Evolutionary conservation across 1,140 invertebrate genomes (phyloP).

Genomic region (Leptopilina boulardi): DNA sequence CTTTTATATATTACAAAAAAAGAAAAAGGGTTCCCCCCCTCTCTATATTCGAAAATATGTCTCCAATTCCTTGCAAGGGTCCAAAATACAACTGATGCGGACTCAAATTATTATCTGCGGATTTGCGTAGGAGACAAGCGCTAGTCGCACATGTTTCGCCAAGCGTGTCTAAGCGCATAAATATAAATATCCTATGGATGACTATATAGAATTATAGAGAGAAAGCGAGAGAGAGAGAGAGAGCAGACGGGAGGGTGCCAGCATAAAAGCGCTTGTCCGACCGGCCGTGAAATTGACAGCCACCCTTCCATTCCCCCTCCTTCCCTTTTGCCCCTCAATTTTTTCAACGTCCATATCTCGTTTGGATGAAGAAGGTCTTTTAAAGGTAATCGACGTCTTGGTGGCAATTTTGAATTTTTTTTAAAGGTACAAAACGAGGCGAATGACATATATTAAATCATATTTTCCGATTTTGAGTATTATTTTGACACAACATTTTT

Average conservation of each 20-base stretch:
- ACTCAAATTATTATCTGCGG: slow-evolving; percentile 1
- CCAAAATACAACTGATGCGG: not conserved
- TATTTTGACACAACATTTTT: no score
- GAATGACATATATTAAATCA: no score
- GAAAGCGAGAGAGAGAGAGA: no score
- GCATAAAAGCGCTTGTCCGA: slow-evolving; percentile 53
- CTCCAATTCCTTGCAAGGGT: slow-evolving; percentile 2
- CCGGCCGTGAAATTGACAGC: slow-evolving; percentile 59
- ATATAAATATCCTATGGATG: slow-evolving; percentile 53
- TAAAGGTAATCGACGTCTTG: not conserved
- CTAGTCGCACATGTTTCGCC: not conserved
- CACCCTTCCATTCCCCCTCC: slow-evolving; percentile 51
- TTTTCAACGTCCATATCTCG: slow-evolving; percentile 42
- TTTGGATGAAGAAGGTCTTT: slow-evolving; percentile 25
- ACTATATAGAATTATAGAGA: slow-evolving; percentile 36
- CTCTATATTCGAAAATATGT: not conserved
- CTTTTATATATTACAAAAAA: slow-evolving; percentile 25
- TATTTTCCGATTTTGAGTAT: no score
- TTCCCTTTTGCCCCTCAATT: slow-evolving; percentile 44
- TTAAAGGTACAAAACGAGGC: no score
- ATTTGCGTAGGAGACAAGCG: slow-evolving; percentile 14
- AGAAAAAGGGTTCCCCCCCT: slow-evolving; percentile 14
- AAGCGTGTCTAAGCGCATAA: slow-evolving; percentile 52
- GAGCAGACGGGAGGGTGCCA: slow-evolving; percentile 46
- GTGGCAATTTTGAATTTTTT: no score